Base-by-base conservation (phyloP, 2,797 vertebrate genomes). In the Sebastes miniatus region DNA sequence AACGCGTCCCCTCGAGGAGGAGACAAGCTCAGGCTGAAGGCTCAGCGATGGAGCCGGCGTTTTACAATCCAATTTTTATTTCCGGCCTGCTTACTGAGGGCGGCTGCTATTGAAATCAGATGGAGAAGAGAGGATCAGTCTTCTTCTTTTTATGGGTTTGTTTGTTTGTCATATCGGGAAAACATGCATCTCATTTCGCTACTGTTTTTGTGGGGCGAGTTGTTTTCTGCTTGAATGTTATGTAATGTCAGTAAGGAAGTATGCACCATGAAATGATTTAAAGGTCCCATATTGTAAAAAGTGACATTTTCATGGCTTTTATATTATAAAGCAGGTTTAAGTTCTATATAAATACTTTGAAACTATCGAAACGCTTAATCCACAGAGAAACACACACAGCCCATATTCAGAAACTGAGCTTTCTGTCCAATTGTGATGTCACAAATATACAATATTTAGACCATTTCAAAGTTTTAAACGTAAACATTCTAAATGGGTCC, bases 11-110 rank as follows among this genome's bases (percentile, higher is more conserved):
- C 81, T 73, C n/a, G 14, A 7, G 72, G 66, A 2, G 16, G 79
- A 67, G 82, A 78, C 75, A 6, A 59, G 74, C 68, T 9, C 31
- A 7, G 76, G 68, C 75, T 72, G 78, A 81, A 36, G 79, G 62
- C 71, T 68, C 22, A 34, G 75, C 47, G 84, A 84, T 71, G 73
- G 74, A 89, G 76, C 22, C 7, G 2, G 9, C 5, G 8, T 74
- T 83, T 87, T 65, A 87, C 69, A 83, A 84, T 84, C 76, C 29
- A 65, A 57, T 84, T 89, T 77, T 57, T 72, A 80, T 80, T 81
- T 64, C 14, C 54, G 58, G 73, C 22, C 32, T 31, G 65, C 27
- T 29, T 43, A 31, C 32, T 6, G 69, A 58, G 27, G 56, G 24
- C 13, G 13, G 80, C 78, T 25, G 73, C 62, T 25, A 36, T 34